Conservation (phyloP, 2,888 invertebrate genomes). For the Leptothorax acervorum region DNA sequence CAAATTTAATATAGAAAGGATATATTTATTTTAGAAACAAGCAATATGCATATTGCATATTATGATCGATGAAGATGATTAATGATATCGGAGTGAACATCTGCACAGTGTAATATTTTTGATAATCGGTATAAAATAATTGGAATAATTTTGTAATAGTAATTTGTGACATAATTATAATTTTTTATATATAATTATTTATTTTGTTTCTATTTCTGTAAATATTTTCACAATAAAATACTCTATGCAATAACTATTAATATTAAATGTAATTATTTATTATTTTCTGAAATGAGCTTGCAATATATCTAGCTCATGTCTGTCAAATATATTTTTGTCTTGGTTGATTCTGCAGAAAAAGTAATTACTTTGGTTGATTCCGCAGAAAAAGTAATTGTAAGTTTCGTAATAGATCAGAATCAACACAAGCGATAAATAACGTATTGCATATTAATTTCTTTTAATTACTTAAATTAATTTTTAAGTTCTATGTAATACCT, state of each 20-base stretch:
- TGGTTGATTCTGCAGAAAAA: not conserved
- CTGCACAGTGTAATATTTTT: not conserved
- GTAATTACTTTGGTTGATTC: not conserved
- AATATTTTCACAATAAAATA: not conserved
- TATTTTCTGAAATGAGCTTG: not conserved
- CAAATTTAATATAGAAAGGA: not conserved
- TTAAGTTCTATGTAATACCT: not conserved
- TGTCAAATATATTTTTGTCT: not conserved
- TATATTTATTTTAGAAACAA: not conserved
- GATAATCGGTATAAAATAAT: not conserved
- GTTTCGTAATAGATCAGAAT: not conserved
- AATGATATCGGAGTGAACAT: not conserved
- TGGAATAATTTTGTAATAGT: not conserved
- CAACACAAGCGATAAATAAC: not conserved
- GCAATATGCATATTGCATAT: too few species aligned
- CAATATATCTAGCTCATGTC: not conserved
- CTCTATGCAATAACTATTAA: not conserved
- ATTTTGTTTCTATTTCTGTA: not conserved
- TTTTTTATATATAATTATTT: not conserved
- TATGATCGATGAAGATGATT: not conserved
- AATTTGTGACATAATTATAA: not conserved
- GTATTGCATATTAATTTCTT: not conserved
- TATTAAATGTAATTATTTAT: not conserved
- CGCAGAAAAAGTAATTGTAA: not conserved
- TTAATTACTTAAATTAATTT: not conserved